Conservation (phyloP, 92 coral and sea anemone genomes). For the Zoanthus sansibaricus region DNA sequence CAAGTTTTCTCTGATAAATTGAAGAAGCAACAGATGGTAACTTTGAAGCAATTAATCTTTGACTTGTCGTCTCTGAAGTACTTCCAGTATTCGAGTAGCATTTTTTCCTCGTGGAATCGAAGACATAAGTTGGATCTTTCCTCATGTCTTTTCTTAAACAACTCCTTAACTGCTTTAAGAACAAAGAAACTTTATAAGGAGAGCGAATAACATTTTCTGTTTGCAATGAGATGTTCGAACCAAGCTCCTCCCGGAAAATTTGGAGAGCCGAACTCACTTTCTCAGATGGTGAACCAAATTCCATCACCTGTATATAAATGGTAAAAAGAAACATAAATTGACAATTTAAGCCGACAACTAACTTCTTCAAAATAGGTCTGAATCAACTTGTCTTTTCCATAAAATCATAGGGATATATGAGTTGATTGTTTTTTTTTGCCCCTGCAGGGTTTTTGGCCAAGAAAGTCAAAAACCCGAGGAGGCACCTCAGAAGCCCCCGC, state of each 20-base stretch:
- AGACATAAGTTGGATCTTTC: background rate
- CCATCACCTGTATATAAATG: conserved; percentile 62
- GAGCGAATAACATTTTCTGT: conserved; percentile 38
- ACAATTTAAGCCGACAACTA: background rate
- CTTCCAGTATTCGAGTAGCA: background rate
- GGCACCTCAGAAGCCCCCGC: too few species aligned
- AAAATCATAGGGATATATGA: too few species aligned
- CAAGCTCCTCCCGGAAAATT: conserved; percentile 67
- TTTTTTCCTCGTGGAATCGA: background rate
- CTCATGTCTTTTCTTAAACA: background rate
- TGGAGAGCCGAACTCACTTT: conserved; percentile 64
- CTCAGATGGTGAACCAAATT: conserved; percentile 75
- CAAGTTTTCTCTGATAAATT: background rate
- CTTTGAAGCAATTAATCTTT: background rate
- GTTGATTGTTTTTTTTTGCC: too few species aligned
- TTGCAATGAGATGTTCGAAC: conserved; percentile 36
- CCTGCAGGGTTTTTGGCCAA: too few species aligned
- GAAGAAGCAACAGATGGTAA: background rate
- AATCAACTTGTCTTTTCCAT: too few species aligned
- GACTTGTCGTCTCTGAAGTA: background rate
- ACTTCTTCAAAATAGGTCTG: too few species aligned
- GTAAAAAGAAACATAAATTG: background rate
- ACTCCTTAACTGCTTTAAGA: background rate
- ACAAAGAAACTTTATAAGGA: conserved; percentile 6
- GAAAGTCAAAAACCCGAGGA: too few species aligned